Evolutionary conservation across 64 coral and sea anemone species (phyloP).

Genomic region (Stylophora pistillata): DNA sequence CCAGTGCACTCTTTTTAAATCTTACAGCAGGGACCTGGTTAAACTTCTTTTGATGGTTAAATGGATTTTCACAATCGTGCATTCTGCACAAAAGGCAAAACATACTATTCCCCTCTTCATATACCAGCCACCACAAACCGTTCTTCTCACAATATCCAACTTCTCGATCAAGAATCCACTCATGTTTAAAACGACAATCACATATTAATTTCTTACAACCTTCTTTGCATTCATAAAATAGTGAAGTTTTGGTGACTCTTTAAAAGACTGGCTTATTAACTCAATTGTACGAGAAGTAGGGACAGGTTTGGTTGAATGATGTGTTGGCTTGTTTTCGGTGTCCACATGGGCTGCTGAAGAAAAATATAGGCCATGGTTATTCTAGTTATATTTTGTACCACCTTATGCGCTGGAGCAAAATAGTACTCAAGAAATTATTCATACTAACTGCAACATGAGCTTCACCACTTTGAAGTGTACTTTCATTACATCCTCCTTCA

Average conservation of each 20-base stretch:
- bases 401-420: slow-evolving; percentile 50
- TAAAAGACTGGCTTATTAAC: slow-evolving; percentile 56
- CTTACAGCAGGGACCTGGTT: slow-evolving; percentile 56
- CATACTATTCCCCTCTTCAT: slow-evolving; percentile 57
- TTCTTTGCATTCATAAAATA: slow-evolving; percentile 60
- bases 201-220: slow-evolving; percentile 55
- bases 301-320: slow-evolving; percentile 54
- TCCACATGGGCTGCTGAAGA: slow-evolving; percentile 59
- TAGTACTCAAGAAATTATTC: slow-evolving; percentile 36
- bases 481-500: slow-evolving; percentile 63
- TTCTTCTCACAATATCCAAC: slow-evolving; percentile 61
- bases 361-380: slow-evolving; percentile 34
- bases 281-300: slow-evolving; percentile 60
- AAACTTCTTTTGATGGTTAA: slow-evolving; percentile 57
- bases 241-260: slow-evolving; percentile 61
- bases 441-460: slow-evolving; percentile 59
- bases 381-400: slow-evolving; percentile 65
- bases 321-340: slow-evolving; percentile 56
- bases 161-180: slow-evolving; percentile 54
- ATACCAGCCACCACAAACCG: slow-evolving; percentile 49
- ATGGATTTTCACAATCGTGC: slow-evolving; percentile 62
- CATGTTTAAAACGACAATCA: slow-evolving; percentile 61
- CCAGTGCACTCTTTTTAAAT: too few species aligned
- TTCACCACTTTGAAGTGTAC: slow-evolving; percentile 63
- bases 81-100: slow-evolving; percentile 52